Percentiles rank a stretch among this genome's conserved stretches.
Evolutionary conservation across 1,140 invertebrate genomes (phyloP).

Genomic region (Leptinotarsa texana): DNA sequence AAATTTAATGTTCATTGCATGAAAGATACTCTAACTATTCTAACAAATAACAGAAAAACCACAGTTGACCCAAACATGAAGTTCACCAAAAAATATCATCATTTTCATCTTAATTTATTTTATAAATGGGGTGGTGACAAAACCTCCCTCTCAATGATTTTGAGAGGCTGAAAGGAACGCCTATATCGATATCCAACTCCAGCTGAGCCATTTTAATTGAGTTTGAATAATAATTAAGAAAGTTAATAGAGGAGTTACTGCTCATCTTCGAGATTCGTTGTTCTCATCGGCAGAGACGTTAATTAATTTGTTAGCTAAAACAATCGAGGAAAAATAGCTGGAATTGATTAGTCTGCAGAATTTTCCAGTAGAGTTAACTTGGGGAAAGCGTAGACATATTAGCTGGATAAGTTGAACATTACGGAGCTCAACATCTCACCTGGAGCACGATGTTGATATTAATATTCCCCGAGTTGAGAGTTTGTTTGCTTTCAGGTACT

Average conservation of each 20-base stretch:
- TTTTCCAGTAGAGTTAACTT: background rate
- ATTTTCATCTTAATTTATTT: no score
- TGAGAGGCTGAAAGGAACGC: no score
- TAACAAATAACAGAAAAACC: no score
- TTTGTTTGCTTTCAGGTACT: no score
- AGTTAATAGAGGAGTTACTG: conserved; percentile 16
- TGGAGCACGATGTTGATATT: no score
- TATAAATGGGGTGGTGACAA: no score
- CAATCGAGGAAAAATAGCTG: conserved; percentile 9
- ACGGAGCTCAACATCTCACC: background rate
- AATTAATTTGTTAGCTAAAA: conserved; percentile 17
- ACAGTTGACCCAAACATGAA: no score
- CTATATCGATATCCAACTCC: background rate
- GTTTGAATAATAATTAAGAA: conserved; percentile 21
- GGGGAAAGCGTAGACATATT: background rate
- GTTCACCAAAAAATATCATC: no score
- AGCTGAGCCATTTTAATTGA: conserved; percentile 10
- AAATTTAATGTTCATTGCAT: no score
- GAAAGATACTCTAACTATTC: no score
- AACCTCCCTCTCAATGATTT: no score
- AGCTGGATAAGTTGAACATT: background rate
- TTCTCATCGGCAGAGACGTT: conserved; percentile 14
- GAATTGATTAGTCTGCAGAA: conserved; percentile 14
- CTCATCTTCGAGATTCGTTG: conserved; percentile 9
- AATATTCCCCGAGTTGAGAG: no score